These are phyloP conservation scores for Callithrix jacchus DNA, from an alignment of 2,113 vertebrate genomes.

Conservation along the genomic window DNA sequence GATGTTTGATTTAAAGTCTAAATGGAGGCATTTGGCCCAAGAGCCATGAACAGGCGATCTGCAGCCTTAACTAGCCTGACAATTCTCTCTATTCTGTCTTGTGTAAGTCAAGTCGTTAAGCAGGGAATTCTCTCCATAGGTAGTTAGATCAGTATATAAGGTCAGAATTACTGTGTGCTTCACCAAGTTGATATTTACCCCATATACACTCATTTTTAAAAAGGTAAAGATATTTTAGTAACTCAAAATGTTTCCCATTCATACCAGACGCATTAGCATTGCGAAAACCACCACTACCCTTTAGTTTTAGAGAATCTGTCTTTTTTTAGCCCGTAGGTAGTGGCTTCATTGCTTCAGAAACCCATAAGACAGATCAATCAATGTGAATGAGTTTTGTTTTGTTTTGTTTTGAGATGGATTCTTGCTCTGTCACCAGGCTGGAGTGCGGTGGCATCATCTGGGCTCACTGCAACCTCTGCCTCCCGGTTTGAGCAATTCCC, in stretches of 20 bases:
- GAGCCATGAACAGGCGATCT: neutral
- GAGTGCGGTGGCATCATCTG: no score
- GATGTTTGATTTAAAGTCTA: constrained; percentile 41
- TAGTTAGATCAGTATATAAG: neutral
- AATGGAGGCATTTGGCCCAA: neutral
- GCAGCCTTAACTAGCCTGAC: neutral
- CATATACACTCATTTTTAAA: neutral
- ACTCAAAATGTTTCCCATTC: constrained; percentile 29
- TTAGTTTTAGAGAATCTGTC: neutral
- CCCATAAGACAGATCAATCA: neutral
- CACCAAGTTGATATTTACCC: neutral
- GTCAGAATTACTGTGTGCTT: neutral
- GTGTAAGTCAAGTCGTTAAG: neutral
- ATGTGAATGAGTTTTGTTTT: neutral
- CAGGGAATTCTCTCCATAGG: neutral
- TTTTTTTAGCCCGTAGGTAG: neutral
- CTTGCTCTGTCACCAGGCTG: no score
- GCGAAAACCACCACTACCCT: neutral
- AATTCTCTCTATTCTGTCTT: neutral
- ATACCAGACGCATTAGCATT: neutral
- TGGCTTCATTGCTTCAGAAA: constrained; percentile 5
- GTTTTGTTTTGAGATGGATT: neutral
- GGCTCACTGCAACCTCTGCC: no score
- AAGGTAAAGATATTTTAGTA: neutral
- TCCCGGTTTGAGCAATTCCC: no score